phyloP scores from a whole-genome alignment of 1,140 invertebrate genomes.

The Paraescarpia echinospica region DNA sequence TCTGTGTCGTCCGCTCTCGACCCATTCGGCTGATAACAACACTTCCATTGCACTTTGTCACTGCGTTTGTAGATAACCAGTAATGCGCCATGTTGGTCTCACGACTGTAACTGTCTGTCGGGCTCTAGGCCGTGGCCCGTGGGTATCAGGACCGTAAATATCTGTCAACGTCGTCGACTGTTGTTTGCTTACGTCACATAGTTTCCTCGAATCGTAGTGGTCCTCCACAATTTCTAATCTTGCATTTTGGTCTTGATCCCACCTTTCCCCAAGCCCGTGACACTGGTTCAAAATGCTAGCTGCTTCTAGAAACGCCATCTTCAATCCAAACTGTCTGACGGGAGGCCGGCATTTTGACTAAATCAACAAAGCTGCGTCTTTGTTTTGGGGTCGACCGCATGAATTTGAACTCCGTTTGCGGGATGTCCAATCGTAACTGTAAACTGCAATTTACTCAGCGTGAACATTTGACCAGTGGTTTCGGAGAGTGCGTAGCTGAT shows the following conservation, averaged over 20 bases:
- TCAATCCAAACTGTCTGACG: too few relatives aligned
- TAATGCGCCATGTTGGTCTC: not conserved
- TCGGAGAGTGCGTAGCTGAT: not conserved
- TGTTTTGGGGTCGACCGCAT: not conserved
- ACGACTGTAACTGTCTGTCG: too few relatives aligned
- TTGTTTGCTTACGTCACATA: too few relatives aligned
- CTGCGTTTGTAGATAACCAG: not conserved
- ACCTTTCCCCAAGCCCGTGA: too few relatives aligned
- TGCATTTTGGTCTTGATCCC: too few relatives aligned
- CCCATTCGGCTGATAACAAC: not conserved
- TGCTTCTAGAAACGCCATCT: too few relatives aligned
- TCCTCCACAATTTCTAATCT: too few relatives aligned
- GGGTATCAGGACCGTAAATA: not conserved
- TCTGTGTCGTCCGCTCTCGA: not conserved
- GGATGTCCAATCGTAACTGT: not conserved
- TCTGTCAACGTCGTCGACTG: too few relatives aligned
- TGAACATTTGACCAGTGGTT: not conserved
- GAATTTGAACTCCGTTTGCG: not conserved
- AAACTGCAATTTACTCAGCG: not conserved
- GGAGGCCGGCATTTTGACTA: too few relatives aligned
- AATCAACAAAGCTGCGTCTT: too few relatives aligned
- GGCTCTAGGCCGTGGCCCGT: not conserved
- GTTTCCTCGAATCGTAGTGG: too few relatives aligned
- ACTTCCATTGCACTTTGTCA: not conserved
- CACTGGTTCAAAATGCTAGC: too few relatives aligned